Base-by-base conservation (phyloP, 1,140 invertebrate genomes). In the Apolygus lucorum region DNA sequence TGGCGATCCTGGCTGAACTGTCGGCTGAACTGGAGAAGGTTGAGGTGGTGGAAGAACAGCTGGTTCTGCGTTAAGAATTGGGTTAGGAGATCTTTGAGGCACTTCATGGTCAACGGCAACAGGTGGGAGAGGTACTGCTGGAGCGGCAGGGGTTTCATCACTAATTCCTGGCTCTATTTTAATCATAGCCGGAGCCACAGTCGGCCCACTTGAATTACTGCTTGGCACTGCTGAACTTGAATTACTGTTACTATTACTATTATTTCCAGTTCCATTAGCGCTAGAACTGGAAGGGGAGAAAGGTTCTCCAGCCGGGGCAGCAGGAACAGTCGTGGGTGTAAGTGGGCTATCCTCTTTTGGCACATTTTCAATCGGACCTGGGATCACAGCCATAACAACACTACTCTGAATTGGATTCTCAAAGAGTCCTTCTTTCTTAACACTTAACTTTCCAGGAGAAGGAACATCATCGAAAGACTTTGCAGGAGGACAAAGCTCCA, bases 371-470 rank as follows among this genome's bases (percentile, higher is more conserved):
- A 70, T 34, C 13, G 72, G 4, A n/a, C 52, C 28, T 29, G 68
- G 63, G 27, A 72, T 67, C 62, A 74, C 70, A 59, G 73, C 70
- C 66, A 72, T 69, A 22, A 72, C 72, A n/a, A 71, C 69, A 70
- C 68, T 72, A 42, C 72, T 72, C 25, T 59, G 54, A 13, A 59
- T 4, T 63, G 62, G 34, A 28, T 63, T 72, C 65, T 75, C 73
- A 68, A 75, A 74, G 27, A 75, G 54, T 2, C 73, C 73, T 52
- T 75, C 73, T 52, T 72, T 69, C 52, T 75, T 75, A 17, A 75
- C 70, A 11, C 54, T 73, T 28, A 75, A 34, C 62, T 71, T 72
- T n/a, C 71, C 72, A 25, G 72, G 70, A 52, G 68, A 69, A 1
- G 73, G 73, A 14, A 70, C 70, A 13, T 74, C 73, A n/a, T 74